These are phyloP conservation scores for Epizoanthus illoricatus DNA, from an alignment of 92 coral and sea anemone genomes.

Conservation along the genomic window DNA sequence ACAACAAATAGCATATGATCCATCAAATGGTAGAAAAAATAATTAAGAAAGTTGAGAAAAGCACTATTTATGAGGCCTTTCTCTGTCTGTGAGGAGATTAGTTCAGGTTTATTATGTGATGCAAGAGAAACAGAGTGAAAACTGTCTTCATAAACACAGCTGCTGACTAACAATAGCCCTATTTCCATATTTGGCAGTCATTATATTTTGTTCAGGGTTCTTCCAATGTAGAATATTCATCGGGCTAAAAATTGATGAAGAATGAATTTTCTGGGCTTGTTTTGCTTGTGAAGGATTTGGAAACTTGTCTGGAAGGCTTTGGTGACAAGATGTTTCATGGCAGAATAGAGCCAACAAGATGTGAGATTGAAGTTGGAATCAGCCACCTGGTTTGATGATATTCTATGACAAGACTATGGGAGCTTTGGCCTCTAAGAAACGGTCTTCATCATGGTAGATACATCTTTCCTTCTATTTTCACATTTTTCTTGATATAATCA, in stretches of 20 bases:
- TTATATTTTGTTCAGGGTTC: constrained; percentile 41
- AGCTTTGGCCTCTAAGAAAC: constrained; percentile 67
- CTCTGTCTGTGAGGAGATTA: constrained; percentile 26
- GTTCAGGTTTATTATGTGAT: constrained; percentile 1
- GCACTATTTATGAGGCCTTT: neutral
- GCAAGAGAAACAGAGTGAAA: constrained; percentile 15
- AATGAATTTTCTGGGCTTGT: constrained; percentile 42
- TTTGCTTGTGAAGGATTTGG: constrained; percentile 21
- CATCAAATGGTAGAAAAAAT: constrained; percentile 9
- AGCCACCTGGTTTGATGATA: constrained; percentile 67
- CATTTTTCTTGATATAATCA: neutral
- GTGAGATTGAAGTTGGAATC: constrained; percentile 36
- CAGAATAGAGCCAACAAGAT: constrained; percentile 30
- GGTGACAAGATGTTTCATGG: constrained; percentile 54
- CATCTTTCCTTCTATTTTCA: constrained; percentile 4
- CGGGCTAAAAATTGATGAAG: constrained; percentile 44
- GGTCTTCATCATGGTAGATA: constrained; percentile 66
- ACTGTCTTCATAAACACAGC: constrained; percentile 71
- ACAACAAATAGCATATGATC: neutral
- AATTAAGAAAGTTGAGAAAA: neutral
- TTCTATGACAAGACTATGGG: constrained; percentile 64
- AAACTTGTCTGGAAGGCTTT: constrained; percentile 20
- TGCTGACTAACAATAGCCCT: constrained; percentile 74
- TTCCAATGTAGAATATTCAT: constrained; percentile 53
- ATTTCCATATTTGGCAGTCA: constrained; percentile 78